Evolutionary conservation across 2,888 invertebrate genomes (phyloP), one percentile per base, ranked within the genome.

Genomic region (Drosophila stalkeri): DNA sequence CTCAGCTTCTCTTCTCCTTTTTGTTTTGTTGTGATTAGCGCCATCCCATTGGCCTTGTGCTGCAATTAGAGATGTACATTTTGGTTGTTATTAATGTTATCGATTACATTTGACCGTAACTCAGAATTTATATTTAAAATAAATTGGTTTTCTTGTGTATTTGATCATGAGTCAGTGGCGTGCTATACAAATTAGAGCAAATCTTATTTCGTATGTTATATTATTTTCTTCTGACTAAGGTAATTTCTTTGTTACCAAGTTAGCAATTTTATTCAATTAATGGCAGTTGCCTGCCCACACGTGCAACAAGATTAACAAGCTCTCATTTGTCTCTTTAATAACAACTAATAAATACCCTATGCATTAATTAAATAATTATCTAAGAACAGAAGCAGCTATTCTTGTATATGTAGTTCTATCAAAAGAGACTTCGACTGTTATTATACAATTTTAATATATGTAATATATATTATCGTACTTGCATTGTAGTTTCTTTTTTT

Each of bases 11-110:
- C n/a, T 41, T 18, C 51, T 56, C 33, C 35, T 35, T 27, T 8
- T 18, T 20, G 31, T 14, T 16, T 60, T 44, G 18, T 51, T 61
- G 39, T 61, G 46, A 60, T 64, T 56, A 57, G 54, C 49, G 51
- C 31, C 31, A 31, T 65, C 47, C 64, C 46, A 14, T 55, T 64
- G 62, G 44, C 61, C 54, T 52, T 62, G 51, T 60, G 67, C 76
- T 75, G 66, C 41, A 61, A 78, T 74, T 75, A 79, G 56, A 46
- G 59, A 65, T 63, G 59, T 14, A 46, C 14, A 20, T 35, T 47
- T 60, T 16, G 35, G 11, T 41, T 52, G 69, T 46, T 54, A 16
- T 16, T 27, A 27, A 27, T 27, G 20, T 33, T 64, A 65, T 75
- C 52, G 67, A 67, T 52, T 56, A 20, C 7, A 18, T 23, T 11